A percentile compares a stretch with the other conserved stretches of the same genome.
Evolutionary conservation across 2,113 vertebrate genomes (phyloP).

Genomic region (Forbesichthys papilliferus): DNA sequence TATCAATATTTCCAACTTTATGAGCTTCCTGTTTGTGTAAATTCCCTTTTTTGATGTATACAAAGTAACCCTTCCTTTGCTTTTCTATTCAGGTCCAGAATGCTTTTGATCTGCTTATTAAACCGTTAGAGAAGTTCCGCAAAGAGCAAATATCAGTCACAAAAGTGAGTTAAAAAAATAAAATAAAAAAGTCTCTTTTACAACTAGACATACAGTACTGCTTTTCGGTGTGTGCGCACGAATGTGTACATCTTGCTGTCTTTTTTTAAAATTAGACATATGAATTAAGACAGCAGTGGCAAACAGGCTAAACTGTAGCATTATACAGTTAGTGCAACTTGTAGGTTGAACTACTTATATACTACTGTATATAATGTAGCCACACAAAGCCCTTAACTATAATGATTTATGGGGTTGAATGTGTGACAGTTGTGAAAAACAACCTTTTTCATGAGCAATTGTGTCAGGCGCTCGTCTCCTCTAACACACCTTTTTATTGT

Average conservation of each 20-base stretch:
- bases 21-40: too few relatives aligned
- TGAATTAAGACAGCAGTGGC: too few relatives aligned
- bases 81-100: conserved; percentile 86
- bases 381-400: too few relatives aligned
- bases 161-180: conserved; percentile 79
- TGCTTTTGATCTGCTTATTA: conserved; percentile 92
- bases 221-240: neutral
- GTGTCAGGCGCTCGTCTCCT: neutral
- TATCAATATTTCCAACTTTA: neutral
- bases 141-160: conserved; percentile 95
- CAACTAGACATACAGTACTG: neutral
- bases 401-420: too few relatives aligned
- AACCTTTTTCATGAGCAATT: too few relatives aligned
- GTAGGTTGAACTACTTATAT: too few relatives aligned
- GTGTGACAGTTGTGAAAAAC: too few relatives aligned
- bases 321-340: too few relatives aligned
- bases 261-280: neutral
- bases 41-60: neutral
- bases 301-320: too few relatives aligned
- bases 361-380: too few relatives aligned
- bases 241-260: neutral
- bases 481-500: neutral
- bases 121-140: conserved; percentile 93
- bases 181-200: neutral
- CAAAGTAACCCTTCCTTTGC: neutral